Conservation (phyloP, 2,888 invertebrate genomes). For the Pachliopta kotzebuea region DNA sequence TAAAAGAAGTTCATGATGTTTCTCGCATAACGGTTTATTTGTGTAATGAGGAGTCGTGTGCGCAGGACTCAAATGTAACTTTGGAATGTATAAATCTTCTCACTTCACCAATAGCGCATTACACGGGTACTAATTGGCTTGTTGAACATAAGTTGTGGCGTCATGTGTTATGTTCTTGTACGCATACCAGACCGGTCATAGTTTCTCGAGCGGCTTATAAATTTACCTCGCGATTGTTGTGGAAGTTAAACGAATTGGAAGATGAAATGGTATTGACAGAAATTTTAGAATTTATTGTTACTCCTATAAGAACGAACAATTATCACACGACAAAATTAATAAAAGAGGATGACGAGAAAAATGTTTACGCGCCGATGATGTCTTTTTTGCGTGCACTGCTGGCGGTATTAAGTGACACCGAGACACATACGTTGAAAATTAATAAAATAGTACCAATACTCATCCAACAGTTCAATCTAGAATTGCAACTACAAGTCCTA, state of each 20-base stretch:
- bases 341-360: conserved; percentile 15
- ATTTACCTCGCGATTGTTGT: conserved; percentile 81
- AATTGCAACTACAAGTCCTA: conserved; percentile 21
- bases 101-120: conserved; percentile 38
- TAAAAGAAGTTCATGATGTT: conserved; percentile 37
- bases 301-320: conserved; percentile 62
- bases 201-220: conserved; percentile 84
- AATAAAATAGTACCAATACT: conserved; percentile 34
- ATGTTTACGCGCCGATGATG: conserved; percentile 33
- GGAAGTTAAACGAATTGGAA: conserved; percentile 72
- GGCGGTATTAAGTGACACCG: conserved; percentile 1
- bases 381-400: conserved; percentile 19
- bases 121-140: conserved; percentile 84
- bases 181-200: conserved; percentile 85
- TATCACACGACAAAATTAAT: conserved; percentile 9
- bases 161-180: conserved; percentile 81
- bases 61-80: conserved; percentile 34
- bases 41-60: conserved; percentile 25
- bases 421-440: conserved; percentile 2
- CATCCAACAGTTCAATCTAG: conserved; percentile 22
- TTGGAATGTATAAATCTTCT: conserved; percentile 38
- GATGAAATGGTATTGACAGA: conserved; percentile 61
- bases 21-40: conserved; percentile 25
- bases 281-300: conserved; percentile 79
- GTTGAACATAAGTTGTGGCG: conserved; percentile 83